Percentiles rank a stretch among this genome's conserved stretches.
These are phyloP conservation scores for Diceros bicornis DNA, from an alignment of 2,797 vertebrate species.

Conservation along the genomic window DNA sequence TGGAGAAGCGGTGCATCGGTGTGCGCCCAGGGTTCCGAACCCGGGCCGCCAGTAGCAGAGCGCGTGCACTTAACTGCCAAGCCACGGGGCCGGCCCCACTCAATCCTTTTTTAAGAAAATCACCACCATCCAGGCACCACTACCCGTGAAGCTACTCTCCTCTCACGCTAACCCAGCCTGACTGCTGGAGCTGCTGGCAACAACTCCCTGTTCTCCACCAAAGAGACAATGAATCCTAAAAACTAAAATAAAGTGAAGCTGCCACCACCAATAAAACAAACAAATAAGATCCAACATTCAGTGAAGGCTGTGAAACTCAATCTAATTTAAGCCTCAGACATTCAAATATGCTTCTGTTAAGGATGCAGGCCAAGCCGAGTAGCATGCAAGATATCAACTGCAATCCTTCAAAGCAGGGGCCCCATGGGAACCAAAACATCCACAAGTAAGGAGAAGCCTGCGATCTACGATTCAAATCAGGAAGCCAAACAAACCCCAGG, in stretches of 20 bases:
- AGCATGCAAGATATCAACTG: accelerated
- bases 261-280: background rate
- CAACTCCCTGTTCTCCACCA: background rate
- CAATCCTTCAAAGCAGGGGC: background rate
- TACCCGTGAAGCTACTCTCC: background rate
- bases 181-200: background rate
- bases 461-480: background rate
- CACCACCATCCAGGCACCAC: background rate
- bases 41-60: no score
- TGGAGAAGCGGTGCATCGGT: no score
- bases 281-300: background rate
- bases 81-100: no score
- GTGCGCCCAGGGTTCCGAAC: no score
- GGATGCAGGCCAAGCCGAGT: background rate
- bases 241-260: background rate
- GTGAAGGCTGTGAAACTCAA: background rate
- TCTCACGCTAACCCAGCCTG: background rate
- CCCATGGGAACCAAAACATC: background rate
- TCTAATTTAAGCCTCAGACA: background rate
- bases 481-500: background rate
- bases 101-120: background rate
- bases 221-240: background rate
- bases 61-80: no score
- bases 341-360: background rate
- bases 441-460: background rate